Base-by-base conservation (phyloP, 2,797 vertebrate species). In the Eupleurogrammus muticus region DNA sequence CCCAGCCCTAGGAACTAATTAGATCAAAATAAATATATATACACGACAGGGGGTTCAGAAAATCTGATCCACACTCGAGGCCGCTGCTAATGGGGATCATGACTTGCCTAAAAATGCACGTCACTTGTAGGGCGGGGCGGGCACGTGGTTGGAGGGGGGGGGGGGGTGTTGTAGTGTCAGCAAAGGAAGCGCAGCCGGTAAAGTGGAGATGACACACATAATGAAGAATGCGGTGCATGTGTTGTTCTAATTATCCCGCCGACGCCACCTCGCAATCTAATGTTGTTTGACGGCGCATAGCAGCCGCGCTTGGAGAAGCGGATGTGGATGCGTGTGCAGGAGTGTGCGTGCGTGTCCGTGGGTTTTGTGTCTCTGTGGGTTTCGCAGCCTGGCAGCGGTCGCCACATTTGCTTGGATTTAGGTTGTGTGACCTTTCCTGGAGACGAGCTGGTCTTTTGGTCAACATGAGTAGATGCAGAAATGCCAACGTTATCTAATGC, bases 211-310 rank as follows among this genome's bases (percentile, higher is more conserved):
- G 87, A 84, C 85, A 90, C 75, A 81, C 73, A 82, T 90, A 90
- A 92, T 92, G 90, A 91, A 89, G 80, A 86, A 88, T 84, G 86
- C 76, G 69, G 77, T 78, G 75, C 71, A 91, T 86, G 83, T 89
- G 89, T 89, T 91, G 87, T 89, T 90, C 76, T 90, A 91, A 92
- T 90, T 86, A 90, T 88, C 82, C 80, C 73, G 79, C 76, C 72
- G 82, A 86, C 85, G 73, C 71, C 17, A 12, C 20, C 60, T 68
- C 49, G 64, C 62, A 70, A 68, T 87, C 74, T 89, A 89, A 92
- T 89, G 76, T 77, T 81, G 85, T 88, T 90, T 91, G 91, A 91
- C 89, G 75, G 79, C 72, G 83, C 85, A 79, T 76, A 79, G 76
- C 82, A 87, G 82, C 80, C 63, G 65, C 60, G 58, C 78, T n/a